phyloP scores from a whole-genome alignment of 2,113 vertebrate species.

The Myrmophylax atrothorax region DNA sequence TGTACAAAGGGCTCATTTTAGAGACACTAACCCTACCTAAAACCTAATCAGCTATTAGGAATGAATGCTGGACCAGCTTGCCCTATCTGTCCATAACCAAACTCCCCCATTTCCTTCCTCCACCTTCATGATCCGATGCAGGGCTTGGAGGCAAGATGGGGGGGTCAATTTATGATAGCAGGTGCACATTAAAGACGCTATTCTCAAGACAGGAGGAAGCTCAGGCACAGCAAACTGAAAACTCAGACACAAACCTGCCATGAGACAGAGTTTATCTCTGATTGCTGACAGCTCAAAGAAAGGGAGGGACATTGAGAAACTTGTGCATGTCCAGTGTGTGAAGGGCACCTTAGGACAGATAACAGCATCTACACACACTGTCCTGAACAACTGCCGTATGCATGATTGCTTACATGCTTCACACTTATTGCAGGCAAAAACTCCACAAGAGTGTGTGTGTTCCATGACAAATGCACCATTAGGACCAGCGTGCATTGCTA shows the following conservation, averaged over 20 bases:
- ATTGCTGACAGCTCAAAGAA: neutral
- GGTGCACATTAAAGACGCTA: neutral
- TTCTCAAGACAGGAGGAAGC: neutral
- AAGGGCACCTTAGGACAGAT: neutral
- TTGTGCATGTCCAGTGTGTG: no score
- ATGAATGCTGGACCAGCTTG: neutral
- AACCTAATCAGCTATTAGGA: neutral
- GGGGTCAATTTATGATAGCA: neutral
- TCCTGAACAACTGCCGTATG: neutral
- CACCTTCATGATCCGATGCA: neutral
- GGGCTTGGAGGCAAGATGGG: no score
- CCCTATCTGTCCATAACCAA: neutral
- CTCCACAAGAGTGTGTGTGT: rapidly evolving
- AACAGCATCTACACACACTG: rapidly evolving
- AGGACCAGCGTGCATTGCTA: neutral
- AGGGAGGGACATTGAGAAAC: neutral
- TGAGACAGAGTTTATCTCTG: neutral
- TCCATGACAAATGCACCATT: rapidly evolving
- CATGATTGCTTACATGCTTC: rapidly evolving
- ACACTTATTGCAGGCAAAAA: neutral
- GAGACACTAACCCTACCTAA: slow-evolving; percentile 32
- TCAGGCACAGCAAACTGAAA: neutral
- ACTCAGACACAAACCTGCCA: neutral
- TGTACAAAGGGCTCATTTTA: slow-evolving; percentile 75
- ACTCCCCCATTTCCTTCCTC: neutral